Evolutionary conservation across 1,140 invertebrate species (phyloP).

Genomic region (Anagrus nilaparvatae): DNA sequence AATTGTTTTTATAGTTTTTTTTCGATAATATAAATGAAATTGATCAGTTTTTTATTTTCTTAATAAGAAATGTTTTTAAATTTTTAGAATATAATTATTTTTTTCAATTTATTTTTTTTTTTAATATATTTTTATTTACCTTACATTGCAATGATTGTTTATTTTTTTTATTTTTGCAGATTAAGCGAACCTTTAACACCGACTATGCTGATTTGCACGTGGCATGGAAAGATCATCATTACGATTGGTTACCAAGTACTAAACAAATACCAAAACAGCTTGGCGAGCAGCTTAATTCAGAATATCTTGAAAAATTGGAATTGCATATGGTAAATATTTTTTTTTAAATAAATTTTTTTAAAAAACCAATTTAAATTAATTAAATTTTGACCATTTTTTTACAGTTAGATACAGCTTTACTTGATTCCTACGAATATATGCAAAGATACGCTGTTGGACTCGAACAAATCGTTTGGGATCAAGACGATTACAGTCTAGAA

Average conservation of each 20-base stretch:
- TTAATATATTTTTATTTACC: too few relatives aligned
- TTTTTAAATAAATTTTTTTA: constrained; percentile 1
- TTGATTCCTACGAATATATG: constrained; percentile 49
- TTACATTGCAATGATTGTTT: background rate
- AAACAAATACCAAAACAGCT: constrained; percentile 43
- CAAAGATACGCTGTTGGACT: constrained; percentile 56
- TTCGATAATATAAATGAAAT: constrained; percentile 8
- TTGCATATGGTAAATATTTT: constrained; percentile 32
- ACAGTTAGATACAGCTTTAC: constrained; percentile 45
- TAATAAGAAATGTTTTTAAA: too few relatives aligned
- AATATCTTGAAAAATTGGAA: constrained; percentile 38
- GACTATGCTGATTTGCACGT: constrained; percentile 37
- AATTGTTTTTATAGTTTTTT: constrained; percentile 4
- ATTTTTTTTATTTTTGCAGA: constrained; percentile 38
- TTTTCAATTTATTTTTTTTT: too few relatives aligned
- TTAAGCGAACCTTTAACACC: constrained; percentile 41
- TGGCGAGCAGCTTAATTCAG: constrained; percentile 32
- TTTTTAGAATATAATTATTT: too few relatives aligned
- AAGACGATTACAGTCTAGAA: constrained; percentile 38
- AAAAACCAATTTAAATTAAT: too few relatives aligned
- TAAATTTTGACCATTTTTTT: constrained; percentile 12
- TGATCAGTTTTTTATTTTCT: constrained; percentile 2
- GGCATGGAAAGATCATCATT: constrained; percentile 39
- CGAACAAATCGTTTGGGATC: constrained; percentile 56
- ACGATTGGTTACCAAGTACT: constrained; percentile 44